Base-by-base conservation (phyloP, 2,113 vertebrate species). In the Phoenicopterus ruber region DNA sequence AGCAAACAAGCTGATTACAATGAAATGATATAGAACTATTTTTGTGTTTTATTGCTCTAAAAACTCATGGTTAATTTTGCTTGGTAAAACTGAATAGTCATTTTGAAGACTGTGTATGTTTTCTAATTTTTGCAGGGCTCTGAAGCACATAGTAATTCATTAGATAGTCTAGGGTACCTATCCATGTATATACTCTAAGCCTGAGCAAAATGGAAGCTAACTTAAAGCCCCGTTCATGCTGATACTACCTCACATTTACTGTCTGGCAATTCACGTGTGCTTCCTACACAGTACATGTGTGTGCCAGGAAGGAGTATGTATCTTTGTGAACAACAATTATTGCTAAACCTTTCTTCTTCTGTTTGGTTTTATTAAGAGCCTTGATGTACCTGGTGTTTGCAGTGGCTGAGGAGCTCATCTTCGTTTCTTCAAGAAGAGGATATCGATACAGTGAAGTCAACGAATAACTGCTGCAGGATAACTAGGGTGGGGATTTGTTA, bases 231-330 rank as follows among this genome's bases (percentile, higher is more conserved):
- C 63, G 73, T 86, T 62, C 18, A 54, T 2, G 3, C 13, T 73
- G 21, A 22, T 26, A 19, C 17, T 65, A 34, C 34, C 26, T 86
- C 63, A 57, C 0, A 19, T 61, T 91, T 69, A 38, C 36, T 69
- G 7, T 40, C 49, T 78, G 50, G 10, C 44, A 82, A 26, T 50
- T 94, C 25, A 67, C 9, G 62, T 29, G 11, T 66, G 11, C 20
- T 69, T 81, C 24, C 34, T 46, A 40, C 40, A 29, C 13, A 42
- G 16, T 20, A n/a, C 18, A 20, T 0, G 0, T 7, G 3, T 47
- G 21, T 50, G 31, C 31, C 67, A 49, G 34, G 36, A 72, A 77
- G 72, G 17, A 42, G 13, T 7, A 19, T 10, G 9, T 26, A 21
- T n/a, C 6, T 54, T 70, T 87, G 20, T 57, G 59, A 65, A 49